These are phyloP conservation scores for Neomonachus schauinslandi DNA, from an alignment of 2,113 vertebrate species.

Conservation along the genomic window DNA sequence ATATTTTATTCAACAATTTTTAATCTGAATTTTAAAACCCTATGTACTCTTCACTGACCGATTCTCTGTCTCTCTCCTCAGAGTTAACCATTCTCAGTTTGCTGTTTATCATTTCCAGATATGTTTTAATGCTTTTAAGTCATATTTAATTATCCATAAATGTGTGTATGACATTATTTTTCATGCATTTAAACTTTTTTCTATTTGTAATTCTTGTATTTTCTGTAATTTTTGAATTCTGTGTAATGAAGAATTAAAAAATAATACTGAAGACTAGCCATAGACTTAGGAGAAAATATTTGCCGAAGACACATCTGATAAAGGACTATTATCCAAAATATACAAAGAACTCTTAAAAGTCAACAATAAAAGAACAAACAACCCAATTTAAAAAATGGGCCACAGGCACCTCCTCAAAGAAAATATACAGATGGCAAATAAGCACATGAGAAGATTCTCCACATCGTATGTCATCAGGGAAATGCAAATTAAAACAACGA, in stretches of 20 bases:
- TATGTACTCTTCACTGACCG: background rate
- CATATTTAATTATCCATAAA: background rate
- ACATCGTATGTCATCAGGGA: background rate
- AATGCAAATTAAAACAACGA: background rate
- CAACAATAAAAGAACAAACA: background rate
- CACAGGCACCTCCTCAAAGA: background rate
- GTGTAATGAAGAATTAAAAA: background rate
- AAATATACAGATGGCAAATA: background rate
- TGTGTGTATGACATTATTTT: background rate
- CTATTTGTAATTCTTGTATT: background rate
- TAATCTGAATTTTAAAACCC: background rate
- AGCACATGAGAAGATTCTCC: background rate
- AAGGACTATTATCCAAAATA: background rate
- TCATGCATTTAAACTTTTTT: background rate
- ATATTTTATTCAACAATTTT: background rate
- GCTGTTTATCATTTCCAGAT: background rate
- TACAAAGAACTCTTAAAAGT: background rate
- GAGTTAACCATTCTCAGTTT: background rate
- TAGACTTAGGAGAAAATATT: background rate
- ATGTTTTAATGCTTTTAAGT: constrained; percentile 9
- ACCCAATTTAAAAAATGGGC: background rate
- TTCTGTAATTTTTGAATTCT: background rate
- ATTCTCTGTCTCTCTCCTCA: background rate
- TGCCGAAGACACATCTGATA: background rate
- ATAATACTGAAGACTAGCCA: background rate